Evolutionary conservation across 2,113 vertebrate genomes (phyloP).

Genomic region (Penelope pileata): DNA sequence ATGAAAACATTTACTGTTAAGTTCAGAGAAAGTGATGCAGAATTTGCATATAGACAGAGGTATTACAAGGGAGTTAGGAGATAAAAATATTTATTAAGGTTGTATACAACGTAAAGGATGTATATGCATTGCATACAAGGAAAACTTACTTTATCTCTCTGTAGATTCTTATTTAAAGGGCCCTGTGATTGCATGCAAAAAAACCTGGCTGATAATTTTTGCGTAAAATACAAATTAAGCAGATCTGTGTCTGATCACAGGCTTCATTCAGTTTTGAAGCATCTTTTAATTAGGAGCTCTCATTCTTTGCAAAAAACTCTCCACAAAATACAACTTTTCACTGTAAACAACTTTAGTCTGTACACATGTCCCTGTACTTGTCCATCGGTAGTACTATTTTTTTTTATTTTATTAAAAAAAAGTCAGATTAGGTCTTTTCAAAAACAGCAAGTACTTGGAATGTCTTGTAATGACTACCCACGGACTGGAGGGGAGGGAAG

Average conservation of each 20-base stretch:
- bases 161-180: background rate
- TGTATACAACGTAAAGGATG: background rate
- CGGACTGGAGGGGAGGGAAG: background rate
- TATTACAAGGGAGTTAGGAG: background rate
- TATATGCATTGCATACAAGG: fast-evolving
- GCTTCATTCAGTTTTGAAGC: background rate
- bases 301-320: background rate
- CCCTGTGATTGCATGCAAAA: background rate
- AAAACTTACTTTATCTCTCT: background rate
- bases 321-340: background rate
- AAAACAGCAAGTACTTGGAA: background rate
- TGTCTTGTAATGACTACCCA: background rate
- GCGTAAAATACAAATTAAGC: background rate
- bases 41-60: background rate
- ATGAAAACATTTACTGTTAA: background rate
- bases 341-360: background rate
- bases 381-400: background rate
- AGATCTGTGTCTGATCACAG: background rate
- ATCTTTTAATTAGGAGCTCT: background rate
- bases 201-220: background rate
- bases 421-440: background rate
- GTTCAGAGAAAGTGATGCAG: background rate
- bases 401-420: background rate
- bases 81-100: background rate
- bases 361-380: background rate